Evolutionary conservation across 2,888 invertebrate species (phyloP), one percentile per base, ranked within the genome.

Genomic region (Agrypnus murinus): DNA sequence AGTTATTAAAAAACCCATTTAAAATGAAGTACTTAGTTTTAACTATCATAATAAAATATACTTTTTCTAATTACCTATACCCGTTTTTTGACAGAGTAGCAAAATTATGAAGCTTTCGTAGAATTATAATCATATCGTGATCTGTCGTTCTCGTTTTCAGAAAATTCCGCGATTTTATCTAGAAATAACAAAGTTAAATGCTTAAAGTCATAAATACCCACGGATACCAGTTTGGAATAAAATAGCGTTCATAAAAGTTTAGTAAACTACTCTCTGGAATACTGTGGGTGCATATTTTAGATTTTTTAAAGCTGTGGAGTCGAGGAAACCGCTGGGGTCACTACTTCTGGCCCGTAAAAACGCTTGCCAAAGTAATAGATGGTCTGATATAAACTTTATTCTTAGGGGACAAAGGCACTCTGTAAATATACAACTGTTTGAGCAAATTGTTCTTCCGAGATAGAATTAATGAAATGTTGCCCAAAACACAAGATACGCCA

Each of bases 241-340:
- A 77, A 75, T 70, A 70, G 73, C 68, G 74, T 73, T 74, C 75
- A 77, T 78, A 77, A 78, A 78, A 76, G 74, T 77, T 77, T 71
- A 74, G 65, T 71, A 74, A 77, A 75, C 74, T 75, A 71, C 75
- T 73, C 69, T 69, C 55, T 67, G 65, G 64, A 60, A 70, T 76
- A 69, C 73, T 64, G 64, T 62, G 69, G 65, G 74, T 77, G 77
- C 77, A 78, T 78, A 78, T 77, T 77, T 77, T 77, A 77, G 75
- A 74, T 76, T 76, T 76, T 75, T 75, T 75, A 76, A 75, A 75
- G 74, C 72, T 65, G 48, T 50, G 48, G 71, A 74, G 64, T 70
- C 64, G 65, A 62, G 65, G 57, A 72, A 76, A 74, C 69, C 74
- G 65, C 72, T 55, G 69, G 73, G 74, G 75, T 73, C 77, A 75